Evolutionary conservation across 2,797 vertebrate species (phyloP), one percentile per base, ranked within the genome.

Genomic region (Microctenopoma steveboyesi): DNA sequence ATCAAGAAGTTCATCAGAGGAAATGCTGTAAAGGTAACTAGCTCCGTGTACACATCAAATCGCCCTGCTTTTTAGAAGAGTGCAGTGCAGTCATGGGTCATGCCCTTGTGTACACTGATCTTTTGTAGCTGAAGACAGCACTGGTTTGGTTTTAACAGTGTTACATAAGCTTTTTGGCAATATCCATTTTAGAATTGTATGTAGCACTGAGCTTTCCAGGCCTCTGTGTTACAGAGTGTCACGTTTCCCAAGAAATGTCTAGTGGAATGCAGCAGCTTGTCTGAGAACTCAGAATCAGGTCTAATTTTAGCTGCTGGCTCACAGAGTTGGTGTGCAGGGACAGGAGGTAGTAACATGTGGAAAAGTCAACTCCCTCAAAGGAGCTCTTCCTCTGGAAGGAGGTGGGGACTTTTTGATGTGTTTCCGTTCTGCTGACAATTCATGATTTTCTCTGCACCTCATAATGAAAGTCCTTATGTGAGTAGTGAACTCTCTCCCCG

Each of bases 1-100:
- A 97, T 99, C 91, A 98, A 98, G 87, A 98, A 97, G 84, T 96
- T 98, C 74, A 98, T 98, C 76, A 96, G 96, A 92, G 97, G 96
- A 88, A 97, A 95, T 91, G 94, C 97, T 56, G 92, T 96, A 67
- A 99, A 98, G 96, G 98, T 98, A 94, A 61, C 30, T 9, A 64
- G 60, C 33, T 64, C 3, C 25, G 1, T 37, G 14, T 62, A 71
- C 18, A 15, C 40, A 62, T 54, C n/a, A 48, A 28, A 13, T 54
- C 1, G 15, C 15, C 11, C 28, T 39, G 18, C 6, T 14, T 60
- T 54, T 10, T 40, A 4, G n/a, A 12, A 11, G 12, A 27, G 7
- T 71, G 53, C 5, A 60, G 1, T 10, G 4, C 45, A 11, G 35
- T 42, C 40, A 7, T 33, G 13, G 15, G 8, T 40, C 3, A 2